Conservation (phyloP, 2,888 invertebrate genomes). For the Apodemia duryi region DNA sequence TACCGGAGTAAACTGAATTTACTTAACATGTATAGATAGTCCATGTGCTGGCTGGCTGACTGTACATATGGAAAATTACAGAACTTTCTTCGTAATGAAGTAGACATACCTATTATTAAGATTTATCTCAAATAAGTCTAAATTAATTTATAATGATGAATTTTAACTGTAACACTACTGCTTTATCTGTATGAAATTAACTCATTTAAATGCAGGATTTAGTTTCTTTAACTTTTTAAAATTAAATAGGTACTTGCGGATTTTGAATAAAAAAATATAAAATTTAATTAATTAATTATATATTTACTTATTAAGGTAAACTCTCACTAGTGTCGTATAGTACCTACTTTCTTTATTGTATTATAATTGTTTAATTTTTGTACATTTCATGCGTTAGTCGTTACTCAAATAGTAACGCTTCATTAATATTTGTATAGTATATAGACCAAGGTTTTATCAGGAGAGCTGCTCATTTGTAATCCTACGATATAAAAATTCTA, state of each 20-base stretch:
- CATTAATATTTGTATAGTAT: too few species aligned
- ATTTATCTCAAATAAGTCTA: neutral
- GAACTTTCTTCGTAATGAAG: neutral
- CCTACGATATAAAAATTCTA: too few species aligned
- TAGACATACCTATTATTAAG: neutral
- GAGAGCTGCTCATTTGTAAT: too few species aligned
- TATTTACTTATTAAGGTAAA: neutral
- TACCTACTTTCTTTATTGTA: neutral
- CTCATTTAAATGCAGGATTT: neutral
- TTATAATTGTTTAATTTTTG: neutral
- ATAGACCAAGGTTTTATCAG: too few species aligned
- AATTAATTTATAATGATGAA: neutral
- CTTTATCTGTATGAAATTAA: neutral
- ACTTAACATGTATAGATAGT: neutral
- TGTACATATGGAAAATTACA: neutral
- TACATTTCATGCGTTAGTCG: too few species aligned
- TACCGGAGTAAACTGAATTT: neutral
- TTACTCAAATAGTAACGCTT: too few species aligned
- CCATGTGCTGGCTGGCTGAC: neutral
- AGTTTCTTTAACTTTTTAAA: neutral
- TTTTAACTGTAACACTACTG: neutral
- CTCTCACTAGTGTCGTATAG: neutral
- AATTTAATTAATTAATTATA: neutral
- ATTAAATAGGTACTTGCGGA: neutral
- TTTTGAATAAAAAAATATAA: neutral